phyloP scores from a whole-genome alignment of 2,888 invertebrate species.

The Poecilus cupreus region DNA sequence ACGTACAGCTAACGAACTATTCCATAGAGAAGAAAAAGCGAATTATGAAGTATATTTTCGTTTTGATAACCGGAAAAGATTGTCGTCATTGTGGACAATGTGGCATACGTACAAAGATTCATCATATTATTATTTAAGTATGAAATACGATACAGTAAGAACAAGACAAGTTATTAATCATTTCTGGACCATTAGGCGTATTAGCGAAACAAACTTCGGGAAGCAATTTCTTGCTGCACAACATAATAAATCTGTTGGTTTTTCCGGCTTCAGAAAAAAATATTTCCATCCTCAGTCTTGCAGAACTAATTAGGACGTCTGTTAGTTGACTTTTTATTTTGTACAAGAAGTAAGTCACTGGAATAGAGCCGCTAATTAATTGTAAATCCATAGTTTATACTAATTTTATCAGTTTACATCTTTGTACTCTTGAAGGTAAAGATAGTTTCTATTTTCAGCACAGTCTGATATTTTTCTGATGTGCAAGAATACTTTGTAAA shows the following conservation, averaged over 20 bases:
- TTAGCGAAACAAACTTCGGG: not conserved
- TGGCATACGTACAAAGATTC: not conserved
- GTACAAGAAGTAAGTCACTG: not conserved
- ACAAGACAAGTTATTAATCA: constrained; percentile 11
- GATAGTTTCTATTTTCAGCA: too few relatives aligned
- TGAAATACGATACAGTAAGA: not conserved
- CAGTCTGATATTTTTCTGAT: too few relatives aligned
- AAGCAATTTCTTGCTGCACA: not conserved
- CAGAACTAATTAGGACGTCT: not conserved
- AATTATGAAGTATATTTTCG: not conserved
- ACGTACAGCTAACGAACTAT: too few relatives aligned
- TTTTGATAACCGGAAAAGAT: not conserved
- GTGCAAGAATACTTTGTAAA: too few relatives aligned
- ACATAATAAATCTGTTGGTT: not conserved
- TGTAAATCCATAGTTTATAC: too few relatives aligned
- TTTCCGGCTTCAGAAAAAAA: not conserved
- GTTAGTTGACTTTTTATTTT: not conserved
- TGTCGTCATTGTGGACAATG: not conserved
- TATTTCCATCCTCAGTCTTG: not conserved
- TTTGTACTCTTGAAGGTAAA: too few relatives aligned
- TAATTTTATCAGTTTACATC: too few relatives aligned
- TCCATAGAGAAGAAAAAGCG: too few relatives aligned
- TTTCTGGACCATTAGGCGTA: not conserved
- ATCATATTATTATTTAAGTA: not conserved
- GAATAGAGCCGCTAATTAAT: too few relatives aligned